Base-by-base conservation (phyloP, 37 sponge, comb jelly and placozoan species). In the Geodia barretti region DNA sequence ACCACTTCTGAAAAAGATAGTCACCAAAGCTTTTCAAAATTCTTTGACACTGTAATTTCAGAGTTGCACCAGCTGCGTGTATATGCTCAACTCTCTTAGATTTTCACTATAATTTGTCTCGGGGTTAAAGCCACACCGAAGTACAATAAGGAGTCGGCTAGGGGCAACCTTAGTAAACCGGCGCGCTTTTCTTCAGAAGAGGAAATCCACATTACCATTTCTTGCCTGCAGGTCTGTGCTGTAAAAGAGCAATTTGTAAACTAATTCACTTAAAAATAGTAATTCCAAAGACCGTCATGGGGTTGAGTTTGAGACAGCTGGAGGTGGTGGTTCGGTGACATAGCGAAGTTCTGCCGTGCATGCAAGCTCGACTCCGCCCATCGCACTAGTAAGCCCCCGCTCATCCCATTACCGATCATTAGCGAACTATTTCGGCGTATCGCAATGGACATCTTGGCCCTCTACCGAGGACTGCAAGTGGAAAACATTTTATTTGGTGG, bases 371-470 rank as follows among this genome's bases (percentile, higher is more conserved):
- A n/a, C n/a, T n/a, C n/a, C n/a, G n/a, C n/a, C n/a, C n/a, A n/a
- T n/a, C n/a, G n/a, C n/a, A n/a, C n/a, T n/a, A n/a, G n/a, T n/a
- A n/a, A n/a, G n/a, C n/a, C 80, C 29, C 80, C 80, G 31, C 70
- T 79, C 24, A 41, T 70, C 54, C 62, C 73, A 39, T 34, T 81
- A 11, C 73, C 82, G 38, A 41, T 81, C 25, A 60, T 81, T 23
- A 30, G 23, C n/a, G 60, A 71, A 62, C 60, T 73, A 9, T 71
- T 81, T 36, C 23, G 28, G 26, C 36, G 73, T 1, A 37, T 71
- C 20, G 73, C 74, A 3, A 81, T 81, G 60, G 82, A 81, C 31
- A 74, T 81, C 28, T n/a, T n/a, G n/a, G n/a, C n/a, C n/a, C n/a
- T n/a, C n/a, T n/a, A n/a, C n/a, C n/a, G n/a, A n/a, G n/a, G n/a